A percentile compares a stretch with the other conserved stretches of the same genome.
Evolutionary conservation across 2,797 vertebrate species (phyloP).

Genomic region (Apogon talboti): DNA sequence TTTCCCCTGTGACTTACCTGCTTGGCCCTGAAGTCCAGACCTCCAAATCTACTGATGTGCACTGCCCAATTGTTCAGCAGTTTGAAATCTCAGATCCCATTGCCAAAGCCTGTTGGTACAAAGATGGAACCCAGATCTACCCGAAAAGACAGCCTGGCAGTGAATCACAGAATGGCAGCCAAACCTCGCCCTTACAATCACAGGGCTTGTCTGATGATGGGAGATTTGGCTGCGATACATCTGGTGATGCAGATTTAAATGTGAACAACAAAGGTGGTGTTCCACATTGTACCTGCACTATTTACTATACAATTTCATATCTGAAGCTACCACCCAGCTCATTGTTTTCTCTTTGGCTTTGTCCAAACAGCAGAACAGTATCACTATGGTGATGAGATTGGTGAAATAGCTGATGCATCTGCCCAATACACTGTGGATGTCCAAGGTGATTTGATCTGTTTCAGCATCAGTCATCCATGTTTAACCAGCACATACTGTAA

Average conservation of each 20-base stretch:
- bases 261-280: conserved; percentile 89
- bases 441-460: conserved; percentile 90
- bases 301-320: conserved; percentile 63
- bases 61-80: conserved; percentile 83
- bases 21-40: conserved; percentile 76
- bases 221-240: conserved; percentile 78
- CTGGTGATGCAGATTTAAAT: conserved; percentile 79
- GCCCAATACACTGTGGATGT: conserved; percentile 89
- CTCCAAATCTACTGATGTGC: conserved; percentile 66
- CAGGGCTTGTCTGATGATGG: conserved; percentile 78
- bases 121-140: conserved; percentile 85
- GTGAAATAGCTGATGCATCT: conserved; percentile 80
- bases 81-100: conserved; percentile 88
- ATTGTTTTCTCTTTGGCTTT: conserved; percentile 89
- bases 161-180: conserved; percentile 79
- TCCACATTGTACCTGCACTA: conserved; percentile 71
- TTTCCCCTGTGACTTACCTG: conserved; percentile 67
- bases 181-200: conserved; percentile 73
- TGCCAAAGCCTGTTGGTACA: conserved; percentile 86
- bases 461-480: conserved; percentile 82
- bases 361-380: conserved; percentile 84
- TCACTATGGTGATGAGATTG: conserved; percentile 88
- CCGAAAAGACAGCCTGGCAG: conserved; percentile 77
- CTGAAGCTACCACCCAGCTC: conserved; percentile 73
- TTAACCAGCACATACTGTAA: conserved; percentile 80